Evolutionary conservation across 2,888 invertebrate genomes (phyloP), one percentile per base, ranked within the genome.

Genomic region (Molorchus minor): DNA sequence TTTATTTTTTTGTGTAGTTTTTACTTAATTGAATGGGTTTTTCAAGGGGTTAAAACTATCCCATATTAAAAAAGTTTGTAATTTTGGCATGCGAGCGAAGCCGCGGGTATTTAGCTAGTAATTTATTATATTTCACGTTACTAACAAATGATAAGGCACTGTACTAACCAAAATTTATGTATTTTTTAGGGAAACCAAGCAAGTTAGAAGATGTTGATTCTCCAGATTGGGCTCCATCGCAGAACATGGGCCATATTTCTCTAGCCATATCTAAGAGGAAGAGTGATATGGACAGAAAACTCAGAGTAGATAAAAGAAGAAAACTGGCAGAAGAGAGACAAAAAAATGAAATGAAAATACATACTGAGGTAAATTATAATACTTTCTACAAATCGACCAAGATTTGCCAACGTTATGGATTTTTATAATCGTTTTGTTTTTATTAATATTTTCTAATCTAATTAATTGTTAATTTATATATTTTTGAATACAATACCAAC

Each of bases 211-310:
- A 56, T 51, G 49, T 41, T 10, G 25, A 29, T 33, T 29, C 59
- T 51, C 59, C 63, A 21, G 63, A 63, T 41, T 64, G 58, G 61
- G 45, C 56, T 35, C 53, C 56, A 10, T 60, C 60, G 10, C 56
- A 56, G 35, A 16, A 49, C 45, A 60, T 62, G 59, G 59, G 51
- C n/a, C 60, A 60, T 52, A 12, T 13, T 21, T 46, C 51, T 25
- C 47, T 36, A 52, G 35, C 17, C 20, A 13, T 62, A 33, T 20
- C 36, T 25, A 52, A 33, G 17, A 33, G 33, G 20, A 36, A 13
- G 17, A 40, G 44, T 21, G 53, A 47, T 29, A 19, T 58, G 3
- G 45, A 33, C 4, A 45, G 53, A 53, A 52, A 53, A 49, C 29
- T 40, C 25, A 53, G 52, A 53, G 25, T 58, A 13, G 41, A 45